These are phyloP conservation scores for Bothrops jararaca DNA, from an alignment of 2,113 vertebrate species.

Conservation along the genomic window DNA sequence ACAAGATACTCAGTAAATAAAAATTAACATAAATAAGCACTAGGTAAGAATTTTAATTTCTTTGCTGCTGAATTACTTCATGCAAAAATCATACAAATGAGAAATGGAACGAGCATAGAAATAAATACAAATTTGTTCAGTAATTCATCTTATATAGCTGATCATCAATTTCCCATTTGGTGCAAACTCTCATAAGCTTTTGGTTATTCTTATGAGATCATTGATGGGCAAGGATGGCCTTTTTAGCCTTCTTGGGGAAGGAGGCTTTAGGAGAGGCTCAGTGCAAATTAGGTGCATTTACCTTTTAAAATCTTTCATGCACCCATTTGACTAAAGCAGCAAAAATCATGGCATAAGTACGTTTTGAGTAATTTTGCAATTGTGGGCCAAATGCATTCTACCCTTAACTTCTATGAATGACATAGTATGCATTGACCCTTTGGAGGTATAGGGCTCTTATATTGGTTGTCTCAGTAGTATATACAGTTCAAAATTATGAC, in stretches of 20 bases:
- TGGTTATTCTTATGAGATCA: not conserved
- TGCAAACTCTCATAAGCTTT: not conserved
- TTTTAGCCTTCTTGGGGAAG: not conserved
- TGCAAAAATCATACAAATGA: not conserved
- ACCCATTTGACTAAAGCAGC: not conserved
- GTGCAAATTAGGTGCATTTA: not conserved
- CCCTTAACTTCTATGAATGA: not conserved
- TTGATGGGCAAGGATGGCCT: not conserved
- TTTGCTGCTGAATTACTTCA: not conserved
- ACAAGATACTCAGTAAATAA: not conserved
- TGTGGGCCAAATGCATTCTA: not conserved
- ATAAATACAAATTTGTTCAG: not conserved
- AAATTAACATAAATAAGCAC: not conserved
- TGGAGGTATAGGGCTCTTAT: not conserved
- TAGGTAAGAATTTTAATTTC: not conserved
- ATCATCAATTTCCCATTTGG: not conserved
- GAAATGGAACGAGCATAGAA: not conserved
- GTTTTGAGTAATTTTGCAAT: not conserved
- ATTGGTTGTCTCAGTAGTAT: not conserved
- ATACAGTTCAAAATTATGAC: not conserved
- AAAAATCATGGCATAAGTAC: not conserved
- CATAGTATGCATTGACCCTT: not conserved
- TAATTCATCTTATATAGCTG: not conserved
- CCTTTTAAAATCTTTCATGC: not conserved
- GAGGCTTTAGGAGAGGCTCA: not conserved